Percentiles rank a stretch among this genome's conserved stretches.
Evolutionary conservation across 2,797 vertebrate genomes (phyloP).

Genomic region (Pachyuromys duprasi): DNA sequence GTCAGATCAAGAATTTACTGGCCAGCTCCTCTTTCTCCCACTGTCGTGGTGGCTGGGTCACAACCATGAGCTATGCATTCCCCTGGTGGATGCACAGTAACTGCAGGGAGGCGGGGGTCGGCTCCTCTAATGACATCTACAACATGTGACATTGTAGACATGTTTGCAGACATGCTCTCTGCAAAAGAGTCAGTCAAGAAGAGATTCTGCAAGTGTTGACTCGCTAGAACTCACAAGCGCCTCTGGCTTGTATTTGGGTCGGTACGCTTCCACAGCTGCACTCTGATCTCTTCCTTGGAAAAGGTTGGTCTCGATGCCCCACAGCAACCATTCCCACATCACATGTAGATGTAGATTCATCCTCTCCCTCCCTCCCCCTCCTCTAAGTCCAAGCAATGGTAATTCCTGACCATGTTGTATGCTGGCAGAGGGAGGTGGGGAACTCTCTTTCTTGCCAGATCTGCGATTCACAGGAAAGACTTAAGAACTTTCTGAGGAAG

Average conservation of each 20-base stretch:
- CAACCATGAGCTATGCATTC: not conserved
- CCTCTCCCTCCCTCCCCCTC: no score
- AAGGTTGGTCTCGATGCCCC: not conserved
- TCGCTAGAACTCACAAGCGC: not conserved
- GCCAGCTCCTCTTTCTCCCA: not conserved
- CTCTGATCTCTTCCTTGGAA: not conserved
- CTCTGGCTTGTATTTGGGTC: not conserved
- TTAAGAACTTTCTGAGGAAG: conserved; percentile 59
- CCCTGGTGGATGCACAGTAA: not conserved
- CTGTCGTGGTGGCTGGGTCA: not conserved
- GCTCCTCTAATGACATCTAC: not conserved
- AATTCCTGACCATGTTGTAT: not conserved
- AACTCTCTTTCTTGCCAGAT: not conserved
- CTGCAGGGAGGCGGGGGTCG: not conserved
- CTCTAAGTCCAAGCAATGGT: not conserved
- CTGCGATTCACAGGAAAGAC: not conserved
- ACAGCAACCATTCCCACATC: not conserved
- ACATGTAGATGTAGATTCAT: no score
- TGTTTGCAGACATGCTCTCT: not conserved
- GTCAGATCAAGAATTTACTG: not conserved
- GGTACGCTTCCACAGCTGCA: not conserved
- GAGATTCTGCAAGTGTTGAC: not conserved
- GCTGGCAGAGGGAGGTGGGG: not conserved
- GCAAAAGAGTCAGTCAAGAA: not conserved
- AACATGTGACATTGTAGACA: not conserved